Evolutionary conservation across 1,140 invertebrate species (phyloP).

Genomic region (Drosophila equinoxialis): DNA sequence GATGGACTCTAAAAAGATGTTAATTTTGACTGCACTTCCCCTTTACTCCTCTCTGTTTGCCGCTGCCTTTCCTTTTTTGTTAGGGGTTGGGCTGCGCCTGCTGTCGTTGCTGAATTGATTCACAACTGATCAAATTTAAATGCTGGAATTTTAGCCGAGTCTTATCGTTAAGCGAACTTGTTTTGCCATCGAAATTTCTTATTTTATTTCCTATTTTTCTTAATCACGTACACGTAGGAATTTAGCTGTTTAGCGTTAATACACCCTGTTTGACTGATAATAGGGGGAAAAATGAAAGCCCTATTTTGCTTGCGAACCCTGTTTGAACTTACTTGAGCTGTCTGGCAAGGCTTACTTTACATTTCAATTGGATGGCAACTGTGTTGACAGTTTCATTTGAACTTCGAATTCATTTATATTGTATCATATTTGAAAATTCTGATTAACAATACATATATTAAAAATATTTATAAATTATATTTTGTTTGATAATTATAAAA

Average conservation of each 20-base stretch:
- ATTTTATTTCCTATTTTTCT: background rate
- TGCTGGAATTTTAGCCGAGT: constrained; percentile 40
- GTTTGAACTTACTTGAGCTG: background rate
- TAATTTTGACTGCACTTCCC: constrained; percentile 68
- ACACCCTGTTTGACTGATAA: background rate
- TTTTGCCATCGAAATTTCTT: constrained; percentile 36
- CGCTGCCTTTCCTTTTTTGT: constrained; percentile 3
- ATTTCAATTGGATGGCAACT: background rate
- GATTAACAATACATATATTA: no score
- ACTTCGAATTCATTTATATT: background rate
- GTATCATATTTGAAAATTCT: no score
- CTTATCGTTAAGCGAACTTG: constrained; percentile 39
- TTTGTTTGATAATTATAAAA: no score
- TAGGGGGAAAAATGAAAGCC: background rate
- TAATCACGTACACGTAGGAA: constrained; percentile 3
- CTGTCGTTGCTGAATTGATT: background rate
- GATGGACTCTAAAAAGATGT: constrained; percentile 79
- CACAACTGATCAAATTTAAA: constrained; percentile 31
- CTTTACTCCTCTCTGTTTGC: constrained; percentile 16
- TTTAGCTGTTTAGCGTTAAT: background rate
- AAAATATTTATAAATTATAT: no score
- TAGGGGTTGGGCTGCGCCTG: constrained; percentile 2
- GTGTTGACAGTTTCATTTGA: background rate
- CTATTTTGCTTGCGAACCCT: background rate
- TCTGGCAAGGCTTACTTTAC: background rate